These are phyloP conservation scores for Todiramphus saurophagus DNA, from an alignment of 2,113 vertebrate species.

Conservation along the genomic window DNA sequence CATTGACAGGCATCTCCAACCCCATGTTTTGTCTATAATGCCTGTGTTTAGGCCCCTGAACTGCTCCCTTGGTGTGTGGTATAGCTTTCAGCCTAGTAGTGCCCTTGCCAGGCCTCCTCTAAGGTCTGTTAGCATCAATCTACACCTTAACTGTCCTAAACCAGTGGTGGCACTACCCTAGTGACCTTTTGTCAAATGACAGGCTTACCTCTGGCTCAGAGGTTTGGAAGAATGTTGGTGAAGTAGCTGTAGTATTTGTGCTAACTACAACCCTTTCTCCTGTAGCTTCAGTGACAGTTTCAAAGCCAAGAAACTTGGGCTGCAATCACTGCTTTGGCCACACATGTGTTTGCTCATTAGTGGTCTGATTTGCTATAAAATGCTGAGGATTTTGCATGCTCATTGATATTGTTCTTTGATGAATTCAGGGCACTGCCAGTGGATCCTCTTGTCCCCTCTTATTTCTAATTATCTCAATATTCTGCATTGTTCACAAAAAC, in stretches of 20 bases:
- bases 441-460: not conserved
- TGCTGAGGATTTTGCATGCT: not conserved
- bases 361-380: not conserved
- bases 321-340: not conserved
- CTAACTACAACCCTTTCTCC: not conserved
- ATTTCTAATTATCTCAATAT: not conserved
- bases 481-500: not conserved
- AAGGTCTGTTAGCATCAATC: not conserved
- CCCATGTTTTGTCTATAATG: rapidly evolving
- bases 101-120: not conserved
- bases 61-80: not conserved
- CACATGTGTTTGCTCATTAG: not conserved
- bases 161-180: not conserved
- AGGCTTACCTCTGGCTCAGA: rapidly evolving
- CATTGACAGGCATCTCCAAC: not conserved
- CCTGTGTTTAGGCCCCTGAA: not conserved
- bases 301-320: not conserved
- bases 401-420: not conserved
- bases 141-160: not conserved
- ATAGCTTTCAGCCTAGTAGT: not conserved
- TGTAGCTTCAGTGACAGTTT: not conserved
- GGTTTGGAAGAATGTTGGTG: not conserved
- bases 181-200: not conserved
- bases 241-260: not conserved
- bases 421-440: not conserved